Percentiles rank a stretch among this genome's conserved stretches.
Conservation (phyloP, 2,797 vertebrate genomes). For the Ptychobarbus kaznakovi region DNA sequence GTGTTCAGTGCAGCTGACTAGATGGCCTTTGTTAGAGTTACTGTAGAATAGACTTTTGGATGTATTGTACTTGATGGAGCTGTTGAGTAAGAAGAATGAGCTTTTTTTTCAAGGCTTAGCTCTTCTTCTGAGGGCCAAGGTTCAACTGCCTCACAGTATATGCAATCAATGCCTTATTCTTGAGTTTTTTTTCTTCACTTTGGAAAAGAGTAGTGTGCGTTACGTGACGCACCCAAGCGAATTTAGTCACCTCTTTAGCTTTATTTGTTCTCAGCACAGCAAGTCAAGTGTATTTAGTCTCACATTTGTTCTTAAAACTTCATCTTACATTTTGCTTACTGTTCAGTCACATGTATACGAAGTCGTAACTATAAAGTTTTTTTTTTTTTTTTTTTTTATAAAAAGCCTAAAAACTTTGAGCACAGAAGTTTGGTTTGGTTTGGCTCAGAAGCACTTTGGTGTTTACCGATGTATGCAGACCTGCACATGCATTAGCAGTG, state of each 20-base stretch:
- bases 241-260: neutral
- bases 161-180: conserved; percentile 67
- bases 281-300: neutral
- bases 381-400: neutral
- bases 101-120: conserved; percentile 56
- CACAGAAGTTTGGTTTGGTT: too few relatives aligned
- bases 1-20: neutral
- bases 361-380: neutral
- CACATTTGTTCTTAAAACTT: neutral
- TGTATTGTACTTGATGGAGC: conserved; percentile 47
- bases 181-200: conserved; percentile 59
- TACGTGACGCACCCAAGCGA: neutral
- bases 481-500: neutral
- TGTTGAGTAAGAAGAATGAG: conserved; percentile 40
- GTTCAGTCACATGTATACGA: neutral
- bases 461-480: neutral
- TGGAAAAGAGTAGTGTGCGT: conserved; percentile 15
- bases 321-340: neutral
- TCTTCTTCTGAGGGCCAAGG: conserved; percentile 63
- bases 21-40: conserved; percentile 34
- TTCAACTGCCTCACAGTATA: conserved; percentile 67
- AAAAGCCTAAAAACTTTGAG: neutral
- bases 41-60: conserved; percentile 20
- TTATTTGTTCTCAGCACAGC: neutral
- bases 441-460: too few relatives aligned